A percentile compares a stretch with the other conserved stretches of the same genome.
Evolutionary conservation across 2,888 invertebrate species (phyloP).

Genomic region (Embidobia sp.): DNA sequence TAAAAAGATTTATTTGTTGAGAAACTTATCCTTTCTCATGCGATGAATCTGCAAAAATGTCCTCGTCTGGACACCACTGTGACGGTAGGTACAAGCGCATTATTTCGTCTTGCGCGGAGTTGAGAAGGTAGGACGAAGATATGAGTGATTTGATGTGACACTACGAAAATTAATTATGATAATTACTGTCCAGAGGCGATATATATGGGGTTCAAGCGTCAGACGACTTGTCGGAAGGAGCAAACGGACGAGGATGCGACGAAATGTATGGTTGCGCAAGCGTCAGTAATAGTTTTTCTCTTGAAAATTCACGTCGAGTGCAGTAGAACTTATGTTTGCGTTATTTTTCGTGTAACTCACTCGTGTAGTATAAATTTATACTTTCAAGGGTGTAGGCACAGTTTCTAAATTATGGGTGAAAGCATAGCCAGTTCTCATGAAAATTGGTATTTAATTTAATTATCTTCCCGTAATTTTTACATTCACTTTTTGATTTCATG

Average conservation of each 20-base stretch:
- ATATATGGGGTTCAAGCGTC: slow-evolving; percentile 40
- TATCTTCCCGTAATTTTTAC: too few species aligned
- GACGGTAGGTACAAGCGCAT: slow-evolving; percentile 43
- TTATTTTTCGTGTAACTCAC: slow-evolving; percentile 22
- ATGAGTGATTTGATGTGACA: slow-evolving; percentile 54
- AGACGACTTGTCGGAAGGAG: slow-evolving; percentile 32
- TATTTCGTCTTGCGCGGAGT: slow-evolving; percentile 25
- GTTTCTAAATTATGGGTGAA: too few species aligned
- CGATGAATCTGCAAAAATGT: slow-evolving; percentile 39
- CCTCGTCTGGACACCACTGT: too few species aligned
- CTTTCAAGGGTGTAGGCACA: neutral
- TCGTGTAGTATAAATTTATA: slow-evolving; percentile 29
- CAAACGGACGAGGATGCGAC: slow-evolving; percentile 16
- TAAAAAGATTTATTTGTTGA: slow-evolving; percentile 40
- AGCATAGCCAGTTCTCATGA: too few species aligned
- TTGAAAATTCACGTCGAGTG: slow-evolving; percentile 33
- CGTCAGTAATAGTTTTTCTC: slow-evolving; percentile 40
- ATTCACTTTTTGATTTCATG: too few species aligned
- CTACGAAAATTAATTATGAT: slow-evolving; percentile 58
- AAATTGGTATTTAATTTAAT: too few species aligned
- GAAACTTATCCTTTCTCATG: slow-evolving; percentile 42
- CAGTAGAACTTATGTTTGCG: slow-evolving; percentile 25
- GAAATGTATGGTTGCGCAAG: slow-evolving; percentile 38
- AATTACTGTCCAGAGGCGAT: slow-evolving; percentile 57
- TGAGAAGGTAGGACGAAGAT: slow-evolving; percentile 41